Evolutionary conservation across 2,113 vertebrate species (phyloP).

Genomic region (Paralichthys olivaceus): DNA sequence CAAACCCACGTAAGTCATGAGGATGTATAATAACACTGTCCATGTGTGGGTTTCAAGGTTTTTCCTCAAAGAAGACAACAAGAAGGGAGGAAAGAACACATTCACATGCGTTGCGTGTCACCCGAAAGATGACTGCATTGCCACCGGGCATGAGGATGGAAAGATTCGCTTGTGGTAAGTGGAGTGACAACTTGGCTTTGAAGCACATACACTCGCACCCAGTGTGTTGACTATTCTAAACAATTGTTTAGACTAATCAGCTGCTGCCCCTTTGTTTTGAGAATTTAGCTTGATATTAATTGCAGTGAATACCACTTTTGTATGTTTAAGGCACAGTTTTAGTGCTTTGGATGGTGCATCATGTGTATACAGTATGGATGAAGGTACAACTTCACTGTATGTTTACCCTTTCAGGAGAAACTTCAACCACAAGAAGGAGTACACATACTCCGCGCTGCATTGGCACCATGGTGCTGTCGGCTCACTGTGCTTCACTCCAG

Average conservation of each 20-base stretch:
- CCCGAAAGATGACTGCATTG: conserved; percentile 93
- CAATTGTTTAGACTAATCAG: background rate
- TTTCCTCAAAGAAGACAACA: conserved; percentile 81
- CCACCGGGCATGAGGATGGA: conserved; percentile 92
- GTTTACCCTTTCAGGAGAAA: conserved; percentile 87
- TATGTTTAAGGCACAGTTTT: background rate
- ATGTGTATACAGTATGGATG: background rate
- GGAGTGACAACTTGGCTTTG: background rate
- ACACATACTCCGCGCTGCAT: conserved; percentile 90
- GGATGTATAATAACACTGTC: background rate
- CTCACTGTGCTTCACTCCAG: conserved; percentile 89
- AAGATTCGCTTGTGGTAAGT: conserved; percentile 95
- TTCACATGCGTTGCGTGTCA: conserved; percentile 91
- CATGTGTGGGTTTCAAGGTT: conserved; percentile 78
- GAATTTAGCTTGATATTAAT: background rate
- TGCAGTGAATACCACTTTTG: background rate
- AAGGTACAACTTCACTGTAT: background rate
- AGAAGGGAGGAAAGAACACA: conserved; percentile 83
- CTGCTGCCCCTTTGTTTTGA: background rate
- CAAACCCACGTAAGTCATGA: background rate
- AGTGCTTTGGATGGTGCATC: background rate
- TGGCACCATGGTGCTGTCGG: conserved; percentile 91
- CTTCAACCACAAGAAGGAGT: conserved; percentile 88
- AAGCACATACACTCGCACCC: background rate
- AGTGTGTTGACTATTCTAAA: background rate